Evolutionary conservation across 2,888 invertebrate genomes (phyloP).

Genomic region (Vanessa cardui): DNA sequence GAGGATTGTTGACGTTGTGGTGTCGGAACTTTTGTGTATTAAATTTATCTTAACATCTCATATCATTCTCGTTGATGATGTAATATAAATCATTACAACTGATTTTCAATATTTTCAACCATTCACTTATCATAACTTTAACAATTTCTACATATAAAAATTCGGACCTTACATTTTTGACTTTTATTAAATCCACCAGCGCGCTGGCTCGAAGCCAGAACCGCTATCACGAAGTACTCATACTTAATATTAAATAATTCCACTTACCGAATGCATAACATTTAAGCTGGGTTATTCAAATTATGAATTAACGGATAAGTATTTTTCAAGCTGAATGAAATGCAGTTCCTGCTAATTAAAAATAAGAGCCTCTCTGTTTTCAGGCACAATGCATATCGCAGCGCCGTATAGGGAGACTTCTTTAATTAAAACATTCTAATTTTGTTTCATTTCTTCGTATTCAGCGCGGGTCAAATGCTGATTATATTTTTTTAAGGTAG

Average conservation of each 20-base stretch:
- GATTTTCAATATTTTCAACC: no score
- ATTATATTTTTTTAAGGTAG: background rate
- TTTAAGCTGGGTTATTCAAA: constrained; percentile 6
- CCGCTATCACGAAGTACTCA: background rate
- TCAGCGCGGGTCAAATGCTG: background rate
- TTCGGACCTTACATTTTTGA: constrained; percentile 9
- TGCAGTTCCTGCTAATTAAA: constrained; percentile 9
- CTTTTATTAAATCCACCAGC: constrained; percentile 8
- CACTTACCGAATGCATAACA: background rate
- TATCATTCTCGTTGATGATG: no score
- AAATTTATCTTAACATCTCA: no score
- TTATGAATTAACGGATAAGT: constrained; percentile 7
- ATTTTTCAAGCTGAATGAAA: constrained; percentile 8
- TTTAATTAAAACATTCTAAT: constrained; percentile 4
- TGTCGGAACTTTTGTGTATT: no score
- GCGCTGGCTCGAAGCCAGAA: constrained; percentile 2
- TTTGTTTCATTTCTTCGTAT: constrained; percentile 5
- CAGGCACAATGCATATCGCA: constrained; percentile 4
- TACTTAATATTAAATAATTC: constrained; percentile 13
- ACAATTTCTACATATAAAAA: background rate
- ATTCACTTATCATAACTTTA: no score
- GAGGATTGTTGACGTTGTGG: no score
- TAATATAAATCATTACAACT: no score
- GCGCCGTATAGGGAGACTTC: constrained; percentile 3
- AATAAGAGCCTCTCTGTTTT: background rate